Percentiles rank a stretch among this genome's conserved stretches.
Evolutionary conservation across 2,888 invertebrate species (phyloP).

Genomic region (Clitarchus hookeri): DNA sequence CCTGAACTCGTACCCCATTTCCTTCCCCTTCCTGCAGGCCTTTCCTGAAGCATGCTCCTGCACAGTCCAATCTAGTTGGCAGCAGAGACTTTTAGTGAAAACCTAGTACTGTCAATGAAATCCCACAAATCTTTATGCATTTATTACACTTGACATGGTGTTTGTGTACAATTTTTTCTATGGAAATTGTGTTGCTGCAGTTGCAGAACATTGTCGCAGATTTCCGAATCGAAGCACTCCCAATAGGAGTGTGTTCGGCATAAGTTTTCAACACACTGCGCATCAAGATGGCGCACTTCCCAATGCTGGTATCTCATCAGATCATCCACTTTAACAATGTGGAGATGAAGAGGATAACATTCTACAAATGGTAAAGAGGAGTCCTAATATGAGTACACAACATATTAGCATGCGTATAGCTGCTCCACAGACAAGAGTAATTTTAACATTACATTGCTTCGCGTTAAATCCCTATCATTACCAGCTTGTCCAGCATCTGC

Average conservation of each 20-base stretch:
- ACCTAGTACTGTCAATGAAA: no score
- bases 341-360: background rate
- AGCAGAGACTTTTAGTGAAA: no score
- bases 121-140: no score
- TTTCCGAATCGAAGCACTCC: background rate
- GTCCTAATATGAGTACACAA: background rate
- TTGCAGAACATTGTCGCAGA: background rate
- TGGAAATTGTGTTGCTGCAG: no score
- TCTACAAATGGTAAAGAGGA: background rate
- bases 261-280: background rate
- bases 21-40: no score
- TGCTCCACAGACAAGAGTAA: background rate
- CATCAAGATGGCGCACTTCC: background rate
- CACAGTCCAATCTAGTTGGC: no score
- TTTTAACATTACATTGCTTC: background rate
- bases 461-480: background rate
- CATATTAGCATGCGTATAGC: background rate
- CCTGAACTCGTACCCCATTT: no score
- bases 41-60: no score
- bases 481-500: background rate
- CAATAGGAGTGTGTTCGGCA: background rate
- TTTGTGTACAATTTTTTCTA: no score
- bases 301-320: background rate
- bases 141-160: no score
- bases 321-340: background rate